Conservation (phyloP, 2,113 vertebrate species). For the Etia nguti region DNA sequence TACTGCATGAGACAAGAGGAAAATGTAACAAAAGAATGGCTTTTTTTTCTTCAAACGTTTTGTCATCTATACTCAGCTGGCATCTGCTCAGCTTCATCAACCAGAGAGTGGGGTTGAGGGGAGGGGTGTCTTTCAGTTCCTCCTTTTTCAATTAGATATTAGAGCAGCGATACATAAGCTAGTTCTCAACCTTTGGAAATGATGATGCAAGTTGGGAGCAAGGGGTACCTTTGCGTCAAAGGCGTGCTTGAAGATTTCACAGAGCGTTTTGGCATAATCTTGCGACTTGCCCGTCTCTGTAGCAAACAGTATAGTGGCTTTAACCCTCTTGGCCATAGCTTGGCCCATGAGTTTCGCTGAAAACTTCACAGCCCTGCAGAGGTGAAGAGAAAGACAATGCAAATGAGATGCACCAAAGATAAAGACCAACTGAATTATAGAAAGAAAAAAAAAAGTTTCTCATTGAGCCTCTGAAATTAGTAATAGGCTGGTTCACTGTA, state of each 20-base stretch:
- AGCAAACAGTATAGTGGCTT: slow-evolving; percentile 94
- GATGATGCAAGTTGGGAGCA: slow-evolving; percentile 45
- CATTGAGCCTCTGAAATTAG: not conserved
- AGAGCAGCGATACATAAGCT: not conserved
- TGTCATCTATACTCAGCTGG: slow-evolving; percentile 5
- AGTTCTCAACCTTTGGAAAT: not conserved
- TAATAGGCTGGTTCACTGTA: not conserved
- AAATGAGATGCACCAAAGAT: not conserved
- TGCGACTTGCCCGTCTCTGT: slow-evolving; percentile 96
- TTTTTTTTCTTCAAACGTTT: not conserved
- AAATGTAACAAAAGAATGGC: slow-evolving; percentile 39
- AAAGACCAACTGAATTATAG: not conserved
- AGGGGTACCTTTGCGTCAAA: slow-evolving; percentile 92
- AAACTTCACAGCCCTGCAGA: slow-evolving; percentile 92
- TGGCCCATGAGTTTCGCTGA: slow-evolving; percentile 98
- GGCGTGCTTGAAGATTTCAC: slow-evolving; percentile 98
- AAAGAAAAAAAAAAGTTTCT: not conserved
- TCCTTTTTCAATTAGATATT: not conserved
- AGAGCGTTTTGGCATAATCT: slow-evolving; percentile 94
- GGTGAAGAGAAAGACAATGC: not conserved
- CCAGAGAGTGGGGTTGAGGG: not conserved
- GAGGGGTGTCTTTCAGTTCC: not conserved
- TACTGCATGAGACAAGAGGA: slow-evolving; percentile 15
- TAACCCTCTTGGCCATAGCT: slow-evolving; percentile 97
- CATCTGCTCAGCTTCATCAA: slow-evolving; percentile 11